These are phyloP conservation scores for Thomomys bottae DNA, from an alignment of 2,113 vertebrate genomes.

Conservation along the genomic window DNA sequence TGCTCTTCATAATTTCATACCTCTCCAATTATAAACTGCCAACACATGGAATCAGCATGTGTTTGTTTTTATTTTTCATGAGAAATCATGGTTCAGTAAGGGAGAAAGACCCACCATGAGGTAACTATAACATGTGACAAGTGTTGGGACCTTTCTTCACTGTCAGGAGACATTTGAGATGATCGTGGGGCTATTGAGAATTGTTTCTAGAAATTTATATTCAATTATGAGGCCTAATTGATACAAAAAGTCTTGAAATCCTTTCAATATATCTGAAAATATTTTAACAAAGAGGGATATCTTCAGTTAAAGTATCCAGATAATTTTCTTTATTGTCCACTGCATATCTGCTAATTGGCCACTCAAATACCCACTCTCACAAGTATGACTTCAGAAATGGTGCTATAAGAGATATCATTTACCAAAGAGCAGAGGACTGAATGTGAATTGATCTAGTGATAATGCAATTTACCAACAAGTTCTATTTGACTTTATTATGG, in stretches of 20 bases:
- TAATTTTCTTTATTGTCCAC: background rate
- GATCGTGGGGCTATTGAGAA: background rate
- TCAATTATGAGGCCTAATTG: background rate
- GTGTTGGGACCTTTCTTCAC: background rate
- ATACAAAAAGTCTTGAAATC: background rate
- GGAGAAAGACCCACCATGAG: background rate
- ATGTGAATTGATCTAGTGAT: conserved; percentile 41
- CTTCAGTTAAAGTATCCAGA: background rate
- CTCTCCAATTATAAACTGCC: background rate
- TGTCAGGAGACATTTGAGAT: background rate
- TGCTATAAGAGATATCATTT: background rate
- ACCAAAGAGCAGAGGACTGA: conserved; percentile 2
- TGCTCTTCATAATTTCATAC: background rate
- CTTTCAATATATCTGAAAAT: background rate
- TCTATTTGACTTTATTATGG: background rate
- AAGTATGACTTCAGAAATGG: conserved; percentile 25
- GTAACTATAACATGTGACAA: background rate
- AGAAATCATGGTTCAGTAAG: background rate
- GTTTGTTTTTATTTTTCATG: background rate
- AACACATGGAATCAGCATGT: background rate
- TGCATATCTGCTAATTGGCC: background rate
- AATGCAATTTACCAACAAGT: conserved; percentile 12
- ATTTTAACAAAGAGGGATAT: conserved; percentile 12
- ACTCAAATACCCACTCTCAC: background rate
- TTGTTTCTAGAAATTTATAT: background rate